phyloP scores from a whole-genome alignment of 64 coral and sea anemone genomes.

The Montipora foliosa region DNA sequence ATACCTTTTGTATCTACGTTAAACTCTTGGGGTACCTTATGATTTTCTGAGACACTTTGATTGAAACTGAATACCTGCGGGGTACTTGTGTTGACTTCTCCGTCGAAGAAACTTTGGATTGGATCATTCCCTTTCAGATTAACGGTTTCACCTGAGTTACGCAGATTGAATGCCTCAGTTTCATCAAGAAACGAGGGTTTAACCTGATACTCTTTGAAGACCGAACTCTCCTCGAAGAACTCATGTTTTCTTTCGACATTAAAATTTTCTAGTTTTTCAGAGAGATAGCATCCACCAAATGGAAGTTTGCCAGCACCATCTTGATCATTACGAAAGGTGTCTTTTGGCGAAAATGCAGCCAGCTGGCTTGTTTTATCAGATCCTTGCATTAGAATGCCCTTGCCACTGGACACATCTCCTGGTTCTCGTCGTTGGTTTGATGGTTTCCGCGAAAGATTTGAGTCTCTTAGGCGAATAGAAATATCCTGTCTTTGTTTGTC shows the following conservation, averaged over 20 bases:
- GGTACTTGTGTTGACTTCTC: neutral
- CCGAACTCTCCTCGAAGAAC: neutral
- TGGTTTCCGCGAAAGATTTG: neutral
- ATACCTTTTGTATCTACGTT: slow-evolving; percentile 19
- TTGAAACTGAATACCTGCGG: neutral
- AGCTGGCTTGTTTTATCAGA: neutral
- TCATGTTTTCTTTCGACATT: neutral
- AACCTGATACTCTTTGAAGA: neutral
- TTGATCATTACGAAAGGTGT: neutral
- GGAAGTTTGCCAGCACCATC: slow-evolving; percentile 12
- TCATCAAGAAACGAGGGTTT: neutral
- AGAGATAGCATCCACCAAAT: neutral
- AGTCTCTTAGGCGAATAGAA: neutral
- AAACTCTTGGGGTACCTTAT: neutral
- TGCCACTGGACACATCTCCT: neutral
- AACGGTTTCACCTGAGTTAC: neutral
- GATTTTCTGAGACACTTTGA: neutral
- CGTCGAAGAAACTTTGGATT: neutral
- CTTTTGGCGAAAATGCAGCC: neutral
- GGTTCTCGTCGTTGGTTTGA: neutral
- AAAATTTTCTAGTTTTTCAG: neutral
- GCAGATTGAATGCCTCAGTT: neutral
- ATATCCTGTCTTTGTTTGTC: neutral
- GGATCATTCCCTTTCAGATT: neutral
- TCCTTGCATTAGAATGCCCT: neutral